Conservation (phyloP, 2,797 vertebrate genomes). For the Epinephelus awoara region DNA sequence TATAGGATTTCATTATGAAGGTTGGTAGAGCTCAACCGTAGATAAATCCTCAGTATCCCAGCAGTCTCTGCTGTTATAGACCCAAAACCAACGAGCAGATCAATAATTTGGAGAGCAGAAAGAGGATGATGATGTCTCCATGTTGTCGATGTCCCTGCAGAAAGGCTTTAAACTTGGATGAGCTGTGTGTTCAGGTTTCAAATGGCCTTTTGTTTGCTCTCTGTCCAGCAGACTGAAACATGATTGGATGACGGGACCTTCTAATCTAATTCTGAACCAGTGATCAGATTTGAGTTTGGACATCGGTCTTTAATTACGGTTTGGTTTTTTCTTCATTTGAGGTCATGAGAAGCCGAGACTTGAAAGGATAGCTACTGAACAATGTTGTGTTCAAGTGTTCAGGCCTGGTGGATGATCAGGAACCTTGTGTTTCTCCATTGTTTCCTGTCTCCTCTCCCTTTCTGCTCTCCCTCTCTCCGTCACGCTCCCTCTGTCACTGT, state of each 20-base stretch:
- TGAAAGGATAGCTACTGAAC: too few relatives aligned
- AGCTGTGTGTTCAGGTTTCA: too few relatives aligned
- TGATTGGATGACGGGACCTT: background rate
- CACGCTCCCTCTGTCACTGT: slow-evolving; percentile 6
- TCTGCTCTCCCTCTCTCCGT: background rate
- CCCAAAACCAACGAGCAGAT: too few relatives aligned
- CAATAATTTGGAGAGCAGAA: too few relatives aligned
- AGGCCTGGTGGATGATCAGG: background rate
- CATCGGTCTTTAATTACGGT: background rate
- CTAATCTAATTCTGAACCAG: too few relatives aligned
- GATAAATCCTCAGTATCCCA: background rate
- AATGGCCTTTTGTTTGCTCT: background rate
- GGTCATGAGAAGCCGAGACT: background rate
- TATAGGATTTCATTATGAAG: background rate
- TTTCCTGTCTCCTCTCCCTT: background rate
- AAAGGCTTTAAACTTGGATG: too few relatives aligned
- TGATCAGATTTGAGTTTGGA: too few relatives aligned
- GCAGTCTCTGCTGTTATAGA: background rate
- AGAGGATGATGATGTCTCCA: too few relatives aligned
- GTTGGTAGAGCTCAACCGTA: background rate
- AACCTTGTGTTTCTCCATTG: too few relatives aligned
- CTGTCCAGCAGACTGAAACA: background rate
- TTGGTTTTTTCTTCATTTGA: too few relatives aligned
- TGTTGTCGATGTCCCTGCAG: too few relatives aligned
- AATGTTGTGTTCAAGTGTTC: background rate